phyloP scores from a whole-genome alignment of 2,797 vertebrate species.

The Chelon auratus region DNA sequence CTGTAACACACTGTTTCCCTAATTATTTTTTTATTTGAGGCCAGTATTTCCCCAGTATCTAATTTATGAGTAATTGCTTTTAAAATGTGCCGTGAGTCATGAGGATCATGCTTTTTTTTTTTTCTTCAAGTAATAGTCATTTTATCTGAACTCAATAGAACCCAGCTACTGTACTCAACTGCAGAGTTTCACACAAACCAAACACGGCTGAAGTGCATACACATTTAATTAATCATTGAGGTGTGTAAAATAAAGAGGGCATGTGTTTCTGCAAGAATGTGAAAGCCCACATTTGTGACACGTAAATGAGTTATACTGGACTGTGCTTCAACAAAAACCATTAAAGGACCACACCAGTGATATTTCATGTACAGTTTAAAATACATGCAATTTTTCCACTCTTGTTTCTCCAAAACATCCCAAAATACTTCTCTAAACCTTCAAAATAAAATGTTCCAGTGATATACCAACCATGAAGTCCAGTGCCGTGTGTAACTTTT shows the following conservation, averaged over 20 bases:
- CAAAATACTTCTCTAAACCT: not conserved
- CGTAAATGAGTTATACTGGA: no score
- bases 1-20: conserved; percentile 51
- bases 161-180: conserved; percentile 3
- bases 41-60: conserved; percentile 54
- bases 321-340: no score
- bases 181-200: not conserved
- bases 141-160: conserved; percentile 28
- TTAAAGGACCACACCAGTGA: no score
- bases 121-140: conserved; percentile 27
- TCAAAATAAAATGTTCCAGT: not conserved
- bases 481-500: no score
- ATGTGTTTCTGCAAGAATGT: no score
- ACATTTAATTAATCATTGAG: no score
- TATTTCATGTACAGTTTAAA: no score
- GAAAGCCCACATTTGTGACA: no score
- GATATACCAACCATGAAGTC: not conserved
- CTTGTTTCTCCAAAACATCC: no score
- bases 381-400: no score
- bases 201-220: not conserved
- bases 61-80: conserved; percentile 52
- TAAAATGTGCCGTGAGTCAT: conserved; percentile 56
- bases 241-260: no score
- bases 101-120: conserved; percentile 42
- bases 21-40: conserved; percentile 56